Base-by-base conservation (phyloP, 2,888 invertebrate species). In the Hecatera dysodea region DNA sequence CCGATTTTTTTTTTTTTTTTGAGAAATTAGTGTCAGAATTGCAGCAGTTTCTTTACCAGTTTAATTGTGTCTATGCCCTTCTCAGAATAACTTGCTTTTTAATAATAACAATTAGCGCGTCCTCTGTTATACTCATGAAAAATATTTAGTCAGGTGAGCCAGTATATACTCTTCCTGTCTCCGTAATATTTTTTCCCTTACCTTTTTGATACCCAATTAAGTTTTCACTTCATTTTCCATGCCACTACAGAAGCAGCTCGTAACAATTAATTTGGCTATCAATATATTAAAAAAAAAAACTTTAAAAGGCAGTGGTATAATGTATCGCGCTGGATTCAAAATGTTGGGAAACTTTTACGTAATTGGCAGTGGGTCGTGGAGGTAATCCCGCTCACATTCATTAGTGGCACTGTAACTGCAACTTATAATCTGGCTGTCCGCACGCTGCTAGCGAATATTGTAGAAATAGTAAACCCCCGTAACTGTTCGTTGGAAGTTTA, bases 301-400 rank as follows among this genome's bases (percentile, higher is more conserved):
- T 68, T 81, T 71, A 42, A 81, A 69, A 81, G 56, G 46, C 46
- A 59, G 82, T 80, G 71, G 75, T 73, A 85, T 86, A 88, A 87
- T 85, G 87, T 88, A 90, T 89, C 81, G 86, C 79, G 86, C 75
- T 82, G 91, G 91, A 91, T 93, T 91, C 86, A 86, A 85, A 82
- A 83, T 90, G 90, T 90, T 90, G 88, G 82, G 57, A 81, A 90
- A 92, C 90, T 92, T 93, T 91, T 91, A 89, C 90, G 85, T 89
- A 90, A 92, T 90, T 91, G 89, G 87, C 84, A 86, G 79, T 76
- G 84, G 86, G 82, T 84, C 82, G 73, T 76, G 75, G 76, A 82
- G 61, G 79, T 92, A 93, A 93, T 92, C 92, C 92, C 81, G 74
- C 85, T 89, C 89, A 89, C 89, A 91, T 92, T 93, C 91, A 93